These are phyloP conservation scores for Rutilus rutilus DNA, from an alignment of 2,113 vertebrate genomes.

Conservation along the genomic window DNA sequence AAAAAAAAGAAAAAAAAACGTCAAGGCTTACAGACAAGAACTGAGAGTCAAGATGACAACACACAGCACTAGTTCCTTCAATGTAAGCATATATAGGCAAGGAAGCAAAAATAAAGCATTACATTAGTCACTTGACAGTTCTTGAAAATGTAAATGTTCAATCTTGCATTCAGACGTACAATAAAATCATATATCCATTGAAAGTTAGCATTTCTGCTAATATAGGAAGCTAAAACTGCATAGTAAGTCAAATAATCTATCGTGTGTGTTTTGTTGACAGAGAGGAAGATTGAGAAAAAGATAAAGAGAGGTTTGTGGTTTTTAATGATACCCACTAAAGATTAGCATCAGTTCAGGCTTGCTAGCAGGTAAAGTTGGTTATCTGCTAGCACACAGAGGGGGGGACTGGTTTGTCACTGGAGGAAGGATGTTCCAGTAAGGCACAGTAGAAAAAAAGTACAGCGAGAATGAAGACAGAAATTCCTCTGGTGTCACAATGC, in stretches of 20 bases:
- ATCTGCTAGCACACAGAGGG: background rate
- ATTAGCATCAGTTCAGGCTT: constrained; percentile 18
- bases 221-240: background rate
- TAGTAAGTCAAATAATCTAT: background rate
- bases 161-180: background rate
- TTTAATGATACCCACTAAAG: background rate
- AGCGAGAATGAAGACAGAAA: constrained; percentile 62
- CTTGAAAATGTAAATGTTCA: background rate
- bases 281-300: background rate
- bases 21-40: background rate
- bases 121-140: background rate
- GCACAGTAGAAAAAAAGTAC: constrained; percentile 46
- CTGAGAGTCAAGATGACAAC: constrained; percentile 11
- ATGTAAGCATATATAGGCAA: background rate
- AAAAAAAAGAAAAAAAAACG: background rate
- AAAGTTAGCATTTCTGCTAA: background rate
- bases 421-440: constrained; percentile 66
- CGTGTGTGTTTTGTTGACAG: background rate
- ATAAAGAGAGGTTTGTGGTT: constrained; percentile 6
- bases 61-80: background rate
- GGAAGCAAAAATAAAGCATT: background rate
- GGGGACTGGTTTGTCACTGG: background rate
- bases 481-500: constrained; percentile 70
- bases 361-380: background rate
- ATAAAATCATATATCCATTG: background rate